phyloP scores from a whole-genome alignment of 2,888 invertebrate species.

The Tetrapedia diversipes region DNA sequence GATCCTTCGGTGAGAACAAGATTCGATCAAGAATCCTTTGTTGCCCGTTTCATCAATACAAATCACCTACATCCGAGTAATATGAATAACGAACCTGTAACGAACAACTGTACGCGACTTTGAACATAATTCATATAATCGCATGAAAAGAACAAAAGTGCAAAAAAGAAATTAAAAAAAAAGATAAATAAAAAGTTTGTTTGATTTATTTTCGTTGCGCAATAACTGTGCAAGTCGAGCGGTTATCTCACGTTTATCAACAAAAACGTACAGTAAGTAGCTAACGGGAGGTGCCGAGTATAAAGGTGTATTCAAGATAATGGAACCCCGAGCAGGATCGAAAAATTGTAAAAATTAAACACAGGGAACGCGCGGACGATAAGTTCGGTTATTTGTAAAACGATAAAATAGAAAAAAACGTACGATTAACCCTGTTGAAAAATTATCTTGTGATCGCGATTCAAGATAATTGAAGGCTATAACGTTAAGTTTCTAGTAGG shows the following conservation, averaged over 20 bases:
- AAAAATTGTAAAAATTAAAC: neutral
- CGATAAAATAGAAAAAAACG: slow-evolving; percentile 12
- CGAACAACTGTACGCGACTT: neutral
- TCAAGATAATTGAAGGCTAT: slow-evolving; percentile 17
- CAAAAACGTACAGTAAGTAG: neutral
- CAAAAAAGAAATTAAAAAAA: neutral
- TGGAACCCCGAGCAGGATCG: too few species aligned
- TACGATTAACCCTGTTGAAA: slow-evolving; percentile 18
- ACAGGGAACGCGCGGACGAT: neutral
- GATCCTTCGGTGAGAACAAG: neutral
- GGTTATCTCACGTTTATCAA: neutral
- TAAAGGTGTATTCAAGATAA: neutral
- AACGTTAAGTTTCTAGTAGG: neutral
- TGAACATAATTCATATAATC: neutral
- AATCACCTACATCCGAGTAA: neutral
- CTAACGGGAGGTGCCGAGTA: neutral
- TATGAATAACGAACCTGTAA: neutral
- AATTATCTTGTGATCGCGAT: slow-evolving; percentile 34
- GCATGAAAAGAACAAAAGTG: neutral
- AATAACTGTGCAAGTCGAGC: neutral
- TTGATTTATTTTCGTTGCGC: neutral
- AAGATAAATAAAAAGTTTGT: neutral
- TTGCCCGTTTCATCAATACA: neutral
- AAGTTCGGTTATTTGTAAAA: slow-evolving; percentile 12
- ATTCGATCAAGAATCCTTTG: neutral